Percentiles rank a stretch among this genome's conserved stretches.
These are phyloP conservation scores for Burhinus oedicnemus DNA, from an alignment of 2,113 vertebrate genomes.

Conservation along the genomic window DNA sequence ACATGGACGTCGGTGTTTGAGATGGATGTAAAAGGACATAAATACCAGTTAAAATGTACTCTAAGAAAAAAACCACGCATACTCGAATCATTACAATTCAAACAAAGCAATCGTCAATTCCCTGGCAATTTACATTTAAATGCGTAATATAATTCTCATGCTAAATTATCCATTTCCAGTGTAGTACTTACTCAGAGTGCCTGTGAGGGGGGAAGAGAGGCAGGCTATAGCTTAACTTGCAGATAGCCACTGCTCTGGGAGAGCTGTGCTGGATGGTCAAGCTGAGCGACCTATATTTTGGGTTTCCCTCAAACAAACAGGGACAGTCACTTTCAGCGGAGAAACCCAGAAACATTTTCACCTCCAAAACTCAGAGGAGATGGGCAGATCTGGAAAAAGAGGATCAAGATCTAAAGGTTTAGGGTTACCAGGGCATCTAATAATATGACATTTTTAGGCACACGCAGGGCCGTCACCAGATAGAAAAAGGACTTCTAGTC, in stretches of 20 bases:
- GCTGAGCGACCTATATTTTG: background rate
- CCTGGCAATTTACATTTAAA: conserved; percentile 31
- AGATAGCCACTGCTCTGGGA: background rate
- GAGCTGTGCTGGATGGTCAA: background rate
- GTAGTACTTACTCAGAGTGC: background rate
- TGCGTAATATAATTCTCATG: background rate
- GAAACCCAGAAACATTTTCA: background rate
- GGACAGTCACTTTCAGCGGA: background rate
- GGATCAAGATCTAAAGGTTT: background rate
- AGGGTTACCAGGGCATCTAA: background rate
- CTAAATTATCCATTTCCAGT: conserved; percentile 18
- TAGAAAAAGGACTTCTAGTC: background rate
- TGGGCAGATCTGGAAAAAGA: background rate
- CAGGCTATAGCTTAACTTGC: background rate
- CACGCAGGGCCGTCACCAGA: background rate
- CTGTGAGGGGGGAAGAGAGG: background rate
- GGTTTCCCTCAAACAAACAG: background rate
- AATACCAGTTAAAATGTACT: conserved; percentile 27
- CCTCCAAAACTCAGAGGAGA: background rate
- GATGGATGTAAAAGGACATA: background rate
- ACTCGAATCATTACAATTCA: conserved; percentile 20
- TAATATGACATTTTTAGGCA: background rate
- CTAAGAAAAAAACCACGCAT: background rate
- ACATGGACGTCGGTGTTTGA: background rate
- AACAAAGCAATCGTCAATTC: conserved; percentile 22